Evolutionary conservation across 2,797 vertebrate species (phyloP).

Genomic region (Arremon brunneinucha): DNA sequence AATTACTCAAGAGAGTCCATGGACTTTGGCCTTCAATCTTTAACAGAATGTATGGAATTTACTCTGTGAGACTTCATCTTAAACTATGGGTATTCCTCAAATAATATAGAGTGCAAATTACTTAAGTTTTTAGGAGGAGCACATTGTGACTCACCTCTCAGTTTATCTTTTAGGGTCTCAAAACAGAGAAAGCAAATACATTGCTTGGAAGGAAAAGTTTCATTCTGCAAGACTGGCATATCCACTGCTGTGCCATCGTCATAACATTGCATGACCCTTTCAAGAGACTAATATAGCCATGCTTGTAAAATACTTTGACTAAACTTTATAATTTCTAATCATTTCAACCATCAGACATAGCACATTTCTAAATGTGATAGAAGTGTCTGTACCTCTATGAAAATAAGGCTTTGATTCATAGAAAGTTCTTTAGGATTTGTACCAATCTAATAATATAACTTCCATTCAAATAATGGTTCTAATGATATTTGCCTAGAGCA

Average conservation of each 20-base stretch:
- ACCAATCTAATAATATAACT: not conserved
- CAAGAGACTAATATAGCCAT: not conserved
- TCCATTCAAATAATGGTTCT: not conserved
- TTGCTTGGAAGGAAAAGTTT: not conserved
- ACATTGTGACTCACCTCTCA: not conserved
- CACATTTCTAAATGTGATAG: not conserved
- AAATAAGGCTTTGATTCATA: not conserved
- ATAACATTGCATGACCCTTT: not conserved
- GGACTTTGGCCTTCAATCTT: not conserved
- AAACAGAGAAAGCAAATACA: not conserved
- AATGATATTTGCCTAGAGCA: not conserved
- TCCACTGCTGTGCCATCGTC: not conserved
- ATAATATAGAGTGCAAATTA: not conserved
- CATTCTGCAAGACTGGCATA: not conserved
- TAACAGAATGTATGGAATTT: not conserved
- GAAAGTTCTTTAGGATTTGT: not conserved
- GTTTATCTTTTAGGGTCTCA: not conserved
- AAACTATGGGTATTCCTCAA: not conserved
- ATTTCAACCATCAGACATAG: not conserved
- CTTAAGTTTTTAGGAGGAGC: not conserved
- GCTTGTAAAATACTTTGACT: not conserved
- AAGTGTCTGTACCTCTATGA: not conserved
- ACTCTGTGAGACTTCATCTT: not conserved
- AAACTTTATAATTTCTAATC: not conserved
- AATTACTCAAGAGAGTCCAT: not conserved